phyloP scores from a whole-genome alignment of 2,113 vertebrate species.

The Pteronura brasiliensis region DNA sequence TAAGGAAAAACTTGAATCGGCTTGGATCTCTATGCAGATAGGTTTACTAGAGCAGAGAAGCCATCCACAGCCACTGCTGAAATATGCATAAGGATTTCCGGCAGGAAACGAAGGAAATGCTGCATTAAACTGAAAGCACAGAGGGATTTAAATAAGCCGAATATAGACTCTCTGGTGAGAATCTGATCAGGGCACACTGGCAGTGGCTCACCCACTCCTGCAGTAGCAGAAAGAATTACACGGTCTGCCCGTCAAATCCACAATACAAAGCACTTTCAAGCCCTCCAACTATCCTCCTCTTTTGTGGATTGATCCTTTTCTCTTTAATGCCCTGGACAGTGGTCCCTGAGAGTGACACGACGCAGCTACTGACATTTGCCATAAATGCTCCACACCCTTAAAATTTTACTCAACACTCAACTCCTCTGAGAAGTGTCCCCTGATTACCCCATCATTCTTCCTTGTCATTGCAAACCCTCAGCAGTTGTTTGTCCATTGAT shows the following conservation, averaged over 20 bases:
- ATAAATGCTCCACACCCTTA: neutral
- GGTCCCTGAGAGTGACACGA: neutral
- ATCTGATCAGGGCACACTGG: neutral
- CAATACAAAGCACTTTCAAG: neutral
- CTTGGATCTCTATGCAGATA: neutral
- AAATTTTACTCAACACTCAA: neutral
- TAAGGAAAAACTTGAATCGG: conserved; percentile 13
- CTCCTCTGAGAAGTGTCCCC: neutral
- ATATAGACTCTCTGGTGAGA: conserved; percentile 5
- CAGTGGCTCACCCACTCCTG: neutral
- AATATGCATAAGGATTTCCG: conserved; percentile 7
- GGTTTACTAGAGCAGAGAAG: conserved; percentile 8
- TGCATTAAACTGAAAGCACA: conserved; percentile 12
- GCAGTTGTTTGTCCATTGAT: neutral
- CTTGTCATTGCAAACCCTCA: neutral
- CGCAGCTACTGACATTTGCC: neutral
- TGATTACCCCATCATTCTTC: neutral
- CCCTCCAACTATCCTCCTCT: neutral
- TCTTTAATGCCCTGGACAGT: neutral
- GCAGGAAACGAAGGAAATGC: conserved; percentile 55
- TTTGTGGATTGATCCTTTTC: neutral
- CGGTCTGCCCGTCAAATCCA: neutral
- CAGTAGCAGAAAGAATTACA: neutral
- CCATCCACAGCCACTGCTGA: neutral
- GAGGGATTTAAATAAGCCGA: conserved; percentile 26